Evolutionary conservation across 2,888 invertebrate genomes (phyloP), one percentile per base, ranked within the genome.

Genomic region (Nysson spinosus): DNA sequence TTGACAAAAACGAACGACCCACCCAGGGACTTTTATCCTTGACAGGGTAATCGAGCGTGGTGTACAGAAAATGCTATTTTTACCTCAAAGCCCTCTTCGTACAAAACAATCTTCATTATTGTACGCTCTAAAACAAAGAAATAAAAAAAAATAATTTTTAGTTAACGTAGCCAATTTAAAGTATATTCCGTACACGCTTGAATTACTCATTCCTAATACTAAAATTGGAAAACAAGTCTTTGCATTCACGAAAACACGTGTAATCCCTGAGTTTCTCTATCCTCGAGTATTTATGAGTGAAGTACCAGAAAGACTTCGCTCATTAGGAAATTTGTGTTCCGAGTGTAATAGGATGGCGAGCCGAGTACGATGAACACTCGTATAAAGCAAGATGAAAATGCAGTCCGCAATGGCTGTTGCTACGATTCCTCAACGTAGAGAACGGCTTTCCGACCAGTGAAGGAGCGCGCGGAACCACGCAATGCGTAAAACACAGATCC

Each of bases 1-100:
- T 24, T 24, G 64, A 58, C 64, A 52, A 42, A 51, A 66, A 58
- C 66, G 64, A 56, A 37, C 50, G 64, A 57, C 61, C 34, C 65
- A 61, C 54, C 69, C 32, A 43, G 22, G 57, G 73, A 65, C 65
- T 55, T 69, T 69, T 64, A 69, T 73, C 65, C 73, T 58, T 58
- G 58, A 50, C 51, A 34, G 43, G 30, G 30, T 26, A 39, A 7
- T 1, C 9, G 1, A 24, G 9, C 3, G 9, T 7, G 9, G 9
- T 24, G 24, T 24, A 24, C 1, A 24, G 9, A 24, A n/a, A n/a
- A n/a, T n/a, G n/a, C n/a, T n/a, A n/a, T n/a, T n/a, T n/a, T n/a
- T n/a, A n/a, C n/a, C n/a, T n/a, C n/a, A n/a, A n/a, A n/a, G n/a
- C n/a, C n/a, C n/a, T n/a, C n/a, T n/a, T n/a, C n/a, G n/a, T n/a